Evolutionary conservation across 2,797 vertebrate genomes (phyloP), one percentile per base, ranked within the genome.

Genomic region (Sebastes hubbsi): DNA sequence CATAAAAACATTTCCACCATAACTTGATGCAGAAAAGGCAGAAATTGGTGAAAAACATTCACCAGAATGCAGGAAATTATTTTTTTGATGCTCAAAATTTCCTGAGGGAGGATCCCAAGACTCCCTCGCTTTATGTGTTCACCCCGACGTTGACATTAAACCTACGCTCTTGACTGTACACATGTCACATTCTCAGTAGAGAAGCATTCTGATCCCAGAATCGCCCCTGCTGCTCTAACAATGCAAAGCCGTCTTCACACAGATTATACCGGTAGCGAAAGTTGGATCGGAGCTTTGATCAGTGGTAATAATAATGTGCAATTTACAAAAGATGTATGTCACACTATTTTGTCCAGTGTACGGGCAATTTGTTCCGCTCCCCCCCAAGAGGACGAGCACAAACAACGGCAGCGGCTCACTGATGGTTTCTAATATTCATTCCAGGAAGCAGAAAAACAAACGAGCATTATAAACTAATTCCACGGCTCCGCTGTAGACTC

Each of bases 391-490:
- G 14, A 6, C 14, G 5, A 74, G 32, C 62, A 61, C 68, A 76
- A 81, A 80, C 72, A 77, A 34, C 25, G 8, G 64, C 34, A 30
- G 29, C 55, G 32, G 46, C 52, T 56, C 62, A 11, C 36, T 71
- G 36, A 55, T 67, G 1, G n/a, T 69, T 80, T 60, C 58, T 18
- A 22, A 46, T 64, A 52, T 27, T 79, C 25, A 52, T 73, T 83
- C 54, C n/a, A 82, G 59, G 36, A 71, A 60, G 27, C 59, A 69
- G 54, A 84, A 82, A 42, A 89, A 80, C 59, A 88, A 87, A 89
- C 80, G 62, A 75, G 64, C 52, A 30, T 86, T 29, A 54, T 74
- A 70, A 81, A 87, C 63, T 71, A 4, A 46, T 72, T 62, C 68
- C 20, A 56, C 59, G 27, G 63, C 52, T 75, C 0, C 22, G 20